Conservation (phyloP, 2,888 invertebrate genomes). For the Scaptomyza tumidula region DNA sequence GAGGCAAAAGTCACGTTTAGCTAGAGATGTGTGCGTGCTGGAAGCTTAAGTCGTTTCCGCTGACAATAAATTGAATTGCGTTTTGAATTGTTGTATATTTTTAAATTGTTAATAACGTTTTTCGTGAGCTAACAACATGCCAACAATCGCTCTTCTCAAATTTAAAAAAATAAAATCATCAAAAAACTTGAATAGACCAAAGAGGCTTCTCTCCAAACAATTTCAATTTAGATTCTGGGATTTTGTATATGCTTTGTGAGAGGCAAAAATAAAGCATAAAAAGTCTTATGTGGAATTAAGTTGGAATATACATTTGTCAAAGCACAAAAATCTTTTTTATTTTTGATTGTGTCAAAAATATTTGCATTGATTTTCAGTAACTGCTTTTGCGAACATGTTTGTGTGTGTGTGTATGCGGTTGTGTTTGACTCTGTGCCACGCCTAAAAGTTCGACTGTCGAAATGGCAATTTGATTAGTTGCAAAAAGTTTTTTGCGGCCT, state of each 20-base stretch:
- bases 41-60: neutral
- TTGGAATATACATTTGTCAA: constrained; percentile 18
- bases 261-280: constrained; percentile 20
- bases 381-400: constrained; percentile 7
- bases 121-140: no score
- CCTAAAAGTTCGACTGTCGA: constrained; percentile 35
- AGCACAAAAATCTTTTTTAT: constrained; percentile 3
- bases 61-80: neutral
- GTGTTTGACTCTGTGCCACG: constrained; percentile 5
- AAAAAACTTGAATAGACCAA: constrained; percentile 2
- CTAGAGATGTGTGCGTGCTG: constrained; percentile 3
- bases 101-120: neutral
- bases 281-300: constrained; percentile 49
- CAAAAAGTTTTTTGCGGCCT: constrained; percentile 43
- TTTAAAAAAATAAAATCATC: neutral
- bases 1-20: neutral
- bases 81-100: neutral
- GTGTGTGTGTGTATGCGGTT: neutral
- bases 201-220: constrained; percentile 37
- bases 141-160: constrained; percentile 7
- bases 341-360: constrained; percentile 36
- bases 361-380: constrained; percentile 46
- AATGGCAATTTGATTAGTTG: constrained; percentile 68
- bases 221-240: constrained; percentile 42
- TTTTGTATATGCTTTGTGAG: constrained; percentile 6